A percentile compares a stretch with the other conserved stretches of the same genome.
phyloP scores from a whole-genome alignment of 2,888 invertebrate species.

The Ametastegia equiseti region DNA sequence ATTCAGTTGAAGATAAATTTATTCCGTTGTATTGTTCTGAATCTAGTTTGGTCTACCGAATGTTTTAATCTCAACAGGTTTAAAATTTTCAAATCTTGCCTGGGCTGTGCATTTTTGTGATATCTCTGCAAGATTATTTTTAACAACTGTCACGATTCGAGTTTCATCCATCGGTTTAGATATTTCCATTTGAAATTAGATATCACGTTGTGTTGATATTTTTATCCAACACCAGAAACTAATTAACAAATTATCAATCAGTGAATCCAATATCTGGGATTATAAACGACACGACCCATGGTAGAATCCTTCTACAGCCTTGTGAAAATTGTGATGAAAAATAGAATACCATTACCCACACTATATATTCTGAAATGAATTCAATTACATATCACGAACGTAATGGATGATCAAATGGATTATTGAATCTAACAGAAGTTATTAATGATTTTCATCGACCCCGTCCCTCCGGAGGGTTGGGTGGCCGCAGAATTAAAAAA shows the following conservation, averaged over 20 bases:
- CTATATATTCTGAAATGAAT: no score
- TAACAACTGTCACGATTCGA: not conserved
- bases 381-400: no score
- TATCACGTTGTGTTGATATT: not conserved
- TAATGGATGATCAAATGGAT: no score
- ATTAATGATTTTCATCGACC: no score
- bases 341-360: no score
- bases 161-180: not conserved
- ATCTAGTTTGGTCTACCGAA: not conserved
- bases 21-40: not conserved
- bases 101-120: not conserved
- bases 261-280: not conserved
- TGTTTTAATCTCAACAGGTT: not conserved
- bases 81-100: not conserved
- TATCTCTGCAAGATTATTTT: not conserved
- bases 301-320: not conserved
- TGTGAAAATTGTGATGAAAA: no score
- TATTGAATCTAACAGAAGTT: no score
- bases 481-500: not conserved
- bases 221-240: not conserved
- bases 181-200: not conserved
- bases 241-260: not conserved
- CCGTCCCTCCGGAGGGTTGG: no score
- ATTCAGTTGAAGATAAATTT: not conserved
- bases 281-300: not conserved